Evolutionary conservation across 2,888 invertebrate genomes (phyloP), one percentile per base, ranked within the genome.

Genomic region (Empis livida): DNA sequence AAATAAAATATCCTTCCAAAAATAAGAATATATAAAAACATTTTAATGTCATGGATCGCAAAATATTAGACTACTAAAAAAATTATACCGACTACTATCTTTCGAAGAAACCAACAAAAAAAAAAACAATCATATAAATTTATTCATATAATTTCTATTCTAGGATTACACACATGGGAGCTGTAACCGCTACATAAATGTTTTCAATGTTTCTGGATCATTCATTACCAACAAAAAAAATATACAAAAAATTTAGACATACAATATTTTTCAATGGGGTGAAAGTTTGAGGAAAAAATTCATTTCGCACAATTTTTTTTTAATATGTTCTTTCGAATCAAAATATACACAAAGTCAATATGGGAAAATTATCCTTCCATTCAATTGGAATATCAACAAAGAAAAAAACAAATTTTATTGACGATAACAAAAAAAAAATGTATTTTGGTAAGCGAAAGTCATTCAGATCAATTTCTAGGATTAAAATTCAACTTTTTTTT

Each of bases 91-190:
- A 2, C 10, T n/a, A 35, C n/a, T 35, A 11, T n/a, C 5, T 35
- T n/a, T n/a, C 10, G 8, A n/a, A 35, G 9, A 35, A 35, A 13
- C 2, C 13, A 35, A 35, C 5, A 35, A 5, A n/a, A 35, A 35
- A 13, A 35, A 13, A 32, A n/a, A 35, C 10, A 35, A 35, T n/a
- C 35, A n/a, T n/a, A 35, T 35, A 35, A n/a, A n/a, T n/a, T n/a
- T 35, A n/a, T 35, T n/a, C 13, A 35, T n/a, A 35, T 5, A 35
- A 35, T 35, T n/a, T n/a, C 35, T 2, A n/a, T n/a, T 5, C 8
- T 13, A n/a, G 13, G 61, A 68, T 67, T 63, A 63, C 65, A 62
- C 68, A 67, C 68, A 66, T 64, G 68, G 68, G 68, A 68, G 66
- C 65, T 62, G 65, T 68, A 68, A 65, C 65, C 66, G 60, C 67